Evolutionary conservation across 2,797 vertebrate species (phyloP).

Genomic region (Fratercula arctica): DNA sequence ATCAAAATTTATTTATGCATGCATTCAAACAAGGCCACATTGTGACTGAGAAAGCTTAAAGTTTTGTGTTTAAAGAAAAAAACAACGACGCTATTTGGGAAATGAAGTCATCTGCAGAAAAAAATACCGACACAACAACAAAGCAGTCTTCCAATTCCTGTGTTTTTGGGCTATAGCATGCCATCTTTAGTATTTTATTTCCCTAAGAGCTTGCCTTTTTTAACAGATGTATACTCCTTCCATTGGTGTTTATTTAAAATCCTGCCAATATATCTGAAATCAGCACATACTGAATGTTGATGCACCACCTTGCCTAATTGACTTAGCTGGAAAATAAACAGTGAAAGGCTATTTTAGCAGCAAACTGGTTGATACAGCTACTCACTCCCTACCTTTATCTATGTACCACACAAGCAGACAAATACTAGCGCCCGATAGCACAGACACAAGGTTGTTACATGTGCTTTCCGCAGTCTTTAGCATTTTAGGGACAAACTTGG

Average conservation of each 20-base stretch:
- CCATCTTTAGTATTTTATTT: slow-evolving; percentile 51
- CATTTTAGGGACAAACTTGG: not conserved
- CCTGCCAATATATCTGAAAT: slow-evolving; percentile 47
- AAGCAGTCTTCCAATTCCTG: slow-evolving; percentile 9
- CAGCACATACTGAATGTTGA: slow-evolving; percentile 19
- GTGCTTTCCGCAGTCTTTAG: slow-evolving; percentile 5
- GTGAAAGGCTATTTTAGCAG: slow-evolving; percentile 82
- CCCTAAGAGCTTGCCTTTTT: slow-evolving; percentile 33
- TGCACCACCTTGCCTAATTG: slow-evolving; percentile 65
- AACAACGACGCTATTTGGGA: not conserved
- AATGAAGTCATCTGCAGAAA: slow-evolving; percentile 47
- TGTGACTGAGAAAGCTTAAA: slow-evolving; percentile 55
- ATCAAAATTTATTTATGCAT: slow-evolving; percentile 39
- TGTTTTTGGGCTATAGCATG: slow-evolving; percentile 8
- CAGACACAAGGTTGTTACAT: not conserved
- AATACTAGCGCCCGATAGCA: not conserved
- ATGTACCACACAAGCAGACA: slow-evolving; percentile 43
- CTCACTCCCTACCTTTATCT: slow-evolving; percentile 71
- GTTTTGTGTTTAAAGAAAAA: slow-evolving; percentile 49
- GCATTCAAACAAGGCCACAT: slow-evolving; percentile 77
- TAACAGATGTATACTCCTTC: slow-evolving; percentile 28
- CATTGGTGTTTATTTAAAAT: slow-evolving; percentile 41
- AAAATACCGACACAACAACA: not conserved
- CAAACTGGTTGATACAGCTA: slow-evolving; percentile 75
- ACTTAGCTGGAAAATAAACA: slow-evolving; percentile 69